Conservation (phyloP, 2,888 invertebrate species). For the Drosophila parthenogenetica region DNA sequence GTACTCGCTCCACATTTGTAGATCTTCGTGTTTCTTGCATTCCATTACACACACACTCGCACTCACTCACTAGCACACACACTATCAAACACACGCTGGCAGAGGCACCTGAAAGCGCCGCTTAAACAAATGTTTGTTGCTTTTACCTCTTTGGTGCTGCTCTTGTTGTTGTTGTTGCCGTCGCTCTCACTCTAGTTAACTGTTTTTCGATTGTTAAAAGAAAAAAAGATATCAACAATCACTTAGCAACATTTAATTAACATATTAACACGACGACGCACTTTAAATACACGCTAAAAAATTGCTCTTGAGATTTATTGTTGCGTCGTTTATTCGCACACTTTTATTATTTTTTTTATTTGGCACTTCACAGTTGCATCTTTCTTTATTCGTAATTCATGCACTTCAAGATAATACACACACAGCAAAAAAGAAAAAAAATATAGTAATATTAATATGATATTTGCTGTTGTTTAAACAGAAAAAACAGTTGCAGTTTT, state of each 20-base stretch:
- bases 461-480: constrained; percentile 22
- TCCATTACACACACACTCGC: constrained; percentile 36
- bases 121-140: constrained; percentile 48
- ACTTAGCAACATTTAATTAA: constrained; percentile 55
- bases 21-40: constrained; percentile 42
- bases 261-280: constrained; percentile 50
- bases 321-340: constrained; percentile 43
- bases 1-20: constrained; percentile 62
- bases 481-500: constrained; percentile 54
- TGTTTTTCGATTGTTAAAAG: constrained; percentile 34
- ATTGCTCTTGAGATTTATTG: constrained; percentile 35
- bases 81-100: background rate
- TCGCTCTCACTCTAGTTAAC: constrained; percentile 23
- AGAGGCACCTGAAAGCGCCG: constrained; percentile 40
- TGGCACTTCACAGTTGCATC: background rate
- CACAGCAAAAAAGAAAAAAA: constrained; percentile 26
- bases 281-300: constrained; percentile 51
- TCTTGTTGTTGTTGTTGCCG: constrained; percentile 22
- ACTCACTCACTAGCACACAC: background rate
- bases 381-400: constrained; percentile 14
- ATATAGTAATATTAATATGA: background rate
- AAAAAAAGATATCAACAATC: constrained; percentile 32
- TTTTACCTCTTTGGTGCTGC: constrained; percentile 52
- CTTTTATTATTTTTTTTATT: constrained; percentile 1
- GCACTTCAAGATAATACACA: constrained; percentile 22